Percentiles rank a stretch among this genome's conserved stretches.
phyloP scores from a whole-genome alignment of 2,888 invertebrate species.

The Heliothis peltigera region DNA sequence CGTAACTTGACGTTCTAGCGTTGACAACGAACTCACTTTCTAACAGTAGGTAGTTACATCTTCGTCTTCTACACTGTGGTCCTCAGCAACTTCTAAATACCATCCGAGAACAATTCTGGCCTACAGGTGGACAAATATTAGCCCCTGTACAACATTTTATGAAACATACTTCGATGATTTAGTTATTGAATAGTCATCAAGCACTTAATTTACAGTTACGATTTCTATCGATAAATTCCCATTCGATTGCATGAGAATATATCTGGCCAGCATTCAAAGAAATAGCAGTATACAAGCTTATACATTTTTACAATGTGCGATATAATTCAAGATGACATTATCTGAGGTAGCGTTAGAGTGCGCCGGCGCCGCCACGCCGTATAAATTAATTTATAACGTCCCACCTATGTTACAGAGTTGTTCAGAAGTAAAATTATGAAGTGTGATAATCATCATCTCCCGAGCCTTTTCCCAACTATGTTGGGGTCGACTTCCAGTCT shows the following conservation, averaged over 20 bases:
- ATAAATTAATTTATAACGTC: slow-evolving; percentile 58
- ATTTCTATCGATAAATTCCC: slow-evolving; percentile 19
- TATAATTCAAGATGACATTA: slow-evolving; percentile 59
- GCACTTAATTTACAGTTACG: slow-evolving; percentile 14
- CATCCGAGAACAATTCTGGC: too few species aligned
- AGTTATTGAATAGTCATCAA: slow-evolving; percentile 2
- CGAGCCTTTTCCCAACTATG: too few species aligned
- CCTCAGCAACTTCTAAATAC: too few species aligned
- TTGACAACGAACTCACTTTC: too few species aligned
- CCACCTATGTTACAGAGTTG: slow-evolving; percentile 1
- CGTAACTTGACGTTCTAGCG: too few species aligned
- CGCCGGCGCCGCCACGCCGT: slow-evolving; percentile 51
- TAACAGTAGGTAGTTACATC: too few species aligned
- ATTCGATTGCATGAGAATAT: background rate
- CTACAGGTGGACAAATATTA: too few species aligned
- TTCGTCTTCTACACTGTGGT: too few species aligned
- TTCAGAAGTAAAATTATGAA: slow-evolving; percentile 12
- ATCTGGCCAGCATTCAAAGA: slow-evolving; percentile 32
- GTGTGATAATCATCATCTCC: too few species aligned
- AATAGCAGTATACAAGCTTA: slow-evolving; percentile 42
- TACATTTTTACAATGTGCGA: slow-evolving; percentile 50
- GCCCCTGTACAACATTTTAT: too few species aligned
- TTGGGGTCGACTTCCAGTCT: too few species aligned
- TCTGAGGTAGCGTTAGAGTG: slow-evolving; percentile 50
- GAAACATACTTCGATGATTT: background rate